These are phyloP conservation scores for Rallus crepitans DNA, from an alignment of 2,797 vertebrate genomes.

Conservation along the genomic window DNA sequence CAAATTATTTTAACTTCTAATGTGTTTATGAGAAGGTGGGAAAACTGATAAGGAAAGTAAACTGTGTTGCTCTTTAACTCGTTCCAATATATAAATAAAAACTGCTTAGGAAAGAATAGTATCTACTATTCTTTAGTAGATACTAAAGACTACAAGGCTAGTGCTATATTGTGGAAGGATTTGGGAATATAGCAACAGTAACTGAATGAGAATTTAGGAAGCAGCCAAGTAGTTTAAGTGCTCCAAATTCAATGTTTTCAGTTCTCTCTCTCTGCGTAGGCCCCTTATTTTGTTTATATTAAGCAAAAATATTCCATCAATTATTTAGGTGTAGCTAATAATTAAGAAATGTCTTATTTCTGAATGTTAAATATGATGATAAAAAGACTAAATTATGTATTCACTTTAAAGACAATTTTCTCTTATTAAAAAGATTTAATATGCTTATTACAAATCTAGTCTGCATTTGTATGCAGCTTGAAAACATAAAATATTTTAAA, in stretches of 20 bases:
- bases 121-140: too few relatives aligned
- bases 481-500: conserved; percentile 4
- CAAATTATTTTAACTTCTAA: conserved; percentile 39
- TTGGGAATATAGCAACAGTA: not conserved
- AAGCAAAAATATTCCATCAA: not conserved
- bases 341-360: not conserved
- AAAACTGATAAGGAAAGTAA: conserved; percentile 56
- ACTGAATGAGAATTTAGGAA: not conserved
- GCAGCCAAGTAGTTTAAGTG: not conserved
- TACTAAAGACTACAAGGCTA: not conserved
- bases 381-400: not conserved
- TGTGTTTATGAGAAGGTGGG: conserved; percentile 56
- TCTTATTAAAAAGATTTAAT: not conserved
- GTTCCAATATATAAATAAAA: not conserved
- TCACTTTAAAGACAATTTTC: not conserved
- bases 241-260: not conserved
- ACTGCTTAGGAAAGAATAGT: not conserved
- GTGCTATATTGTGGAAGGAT: not conserved
- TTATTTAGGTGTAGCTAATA: not conserved
- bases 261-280: not conserved
- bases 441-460: not conserved
- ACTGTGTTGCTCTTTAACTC: not conserved
- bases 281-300: not conserved
- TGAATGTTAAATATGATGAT: not conserved
- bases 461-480: not conserved